Conservation (phyloP, 2,797 vertebrate genomes). For the Pteronotus mesoamericanus region DNA sequence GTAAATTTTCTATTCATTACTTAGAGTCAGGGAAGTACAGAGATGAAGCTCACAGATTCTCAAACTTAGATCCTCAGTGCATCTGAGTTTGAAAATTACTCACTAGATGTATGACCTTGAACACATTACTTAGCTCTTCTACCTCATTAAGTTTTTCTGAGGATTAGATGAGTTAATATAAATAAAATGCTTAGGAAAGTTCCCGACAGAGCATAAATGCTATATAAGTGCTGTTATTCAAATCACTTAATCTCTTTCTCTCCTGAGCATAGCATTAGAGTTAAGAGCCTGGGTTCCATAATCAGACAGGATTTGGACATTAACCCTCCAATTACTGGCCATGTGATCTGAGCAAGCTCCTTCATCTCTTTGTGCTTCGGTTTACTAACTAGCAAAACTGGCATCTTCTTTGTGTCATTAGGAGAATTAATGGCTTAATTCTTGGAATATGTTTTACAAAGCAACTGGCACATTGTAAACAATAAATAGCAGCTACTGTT, state of each 20-base stretch:
- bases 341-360: neutral
- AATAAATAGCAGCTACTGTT: neutral
- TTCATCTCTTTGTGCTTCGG: neutral
- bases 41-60: neutral
- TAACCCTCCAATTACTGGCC: neutral
- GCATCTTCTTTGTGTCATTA: neutral
- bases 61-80: neutral
- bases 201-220: neutral
- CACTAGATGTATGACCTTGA: neutral
- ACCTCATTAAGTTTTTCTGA: neutral
- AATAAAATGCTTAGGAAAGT: neutral
- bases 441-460: neutral
- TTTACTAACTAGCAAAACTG: neutral
- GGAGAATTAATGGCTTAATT: neutral
- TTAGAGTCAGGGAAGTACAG: neutral
- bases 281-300: neutral
- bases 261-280: neutral
- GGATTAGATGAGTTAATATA: neutral
- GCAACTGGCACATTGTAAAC: neutral
- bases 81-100: neutral
- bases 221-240: neutral
- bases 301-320: neutral
- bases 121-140: neutral
- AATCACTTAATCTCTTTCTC: neutral
- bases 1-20: neutral